Evolutionary conservation across 2,797 vertebrate genomes (phyloP), one percentile per base, ranked within the genome.

Genomic region (Pelobates cultripes): DNA sequence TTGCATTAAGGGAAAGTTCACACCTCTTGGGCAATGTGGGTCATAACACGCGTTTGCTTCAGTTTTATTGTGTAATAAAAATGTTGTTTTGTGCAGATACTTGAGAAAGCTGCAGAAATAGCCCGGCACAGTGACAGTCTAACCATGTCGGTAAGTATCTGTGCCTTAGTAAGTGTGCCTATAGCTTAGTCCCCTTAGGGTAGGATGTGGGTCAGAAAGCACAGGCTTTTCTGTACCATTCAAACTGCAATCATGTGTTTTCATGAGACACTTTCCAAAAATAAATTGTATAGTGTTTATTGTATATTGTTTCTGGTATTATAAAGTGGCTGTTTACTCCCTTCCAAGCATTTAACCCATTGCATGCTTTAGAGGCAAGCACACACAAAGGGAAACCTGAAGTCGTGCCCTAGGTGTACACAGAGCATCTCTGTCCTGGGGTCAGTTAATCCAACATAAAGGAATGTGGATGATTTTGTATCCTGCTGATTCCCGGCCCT

Each of bases 61-160:
- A 2, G 57, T 13, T 60, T 60, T 4, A 7, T 68, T 14, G 40
- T 40, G 57, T 73, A 55, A 43, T 42, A n/a, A 28, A 28, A 28
- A 28, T 28, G 4, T 70, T 70, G 81, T 82, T 87, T 85, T 70
- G 86, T 86, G 69, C 92, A 99, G 98, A 99, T 99, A 89, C 93
- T 99, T 91, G 98, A 99, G 90, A 99, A 99, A 88, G 98, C 97
- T 86, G 97, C 98, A 85, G 96, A 98, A 85, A 97, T 99, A 67
- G 96, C 91, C 85, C 79, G 91, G 81, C 94, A 93, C 61, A 95
- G 89, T 83, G 98, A 99, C 86, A 92, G 92, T 70, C 88, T 89
- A 77, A 90, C 94, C 61, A 95, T 97, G 89, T 94, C 97, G 86
- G 93, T 95, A 88, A 94, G 93, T 89, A 63, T 5, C 40, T 1